Evolutionary conservation across 2,797 vertebrate genomes (phyloP).

Genomic region (Paramormyrops hopkinsi): DNA sequence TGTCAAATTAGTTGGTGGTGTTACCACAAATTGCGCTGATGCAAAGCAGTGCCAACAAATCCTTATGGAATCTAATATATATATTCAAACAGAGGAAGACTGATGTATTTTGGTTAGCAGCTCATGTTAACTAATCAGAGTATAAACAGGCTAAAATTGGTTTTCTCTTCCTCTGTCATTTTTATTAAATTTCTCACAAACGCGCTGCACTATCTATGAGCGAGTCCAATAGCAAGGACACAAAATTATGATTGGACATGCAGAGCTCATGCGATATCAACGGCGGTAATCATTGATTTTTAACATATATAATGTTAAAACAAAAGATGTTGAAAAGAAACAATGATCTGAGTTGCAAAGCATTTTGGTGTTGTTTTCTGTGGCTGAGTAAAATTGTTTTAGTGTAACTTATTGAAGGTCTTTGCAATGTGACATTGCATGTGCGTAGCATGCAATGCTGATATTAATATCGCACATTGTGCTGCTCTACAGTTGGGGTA

Average conservation of each 20-base stretch:
- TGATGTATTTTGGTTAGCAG: background rate
- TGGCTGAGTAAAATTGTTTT: background rate
- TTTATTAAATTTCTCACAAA: background rate
- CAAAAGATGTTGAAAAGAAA: background rate
- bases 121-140: background rate
- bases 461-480: background rate
- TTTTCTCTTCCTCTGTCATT: background rate
- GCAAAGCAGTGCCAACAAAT: background rate
- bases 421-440: background rate
- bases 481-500: background rate
- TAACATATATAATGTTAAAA: background rate
- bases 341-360: background rate
- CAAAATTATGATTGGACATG: background rate
- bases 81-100: background rate
- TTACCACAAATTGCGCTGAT: background rate
- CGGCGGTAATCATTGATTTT: background rate
- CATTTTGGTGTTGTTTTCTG: background rate
- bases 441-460: background rate
- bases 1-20: background rate
- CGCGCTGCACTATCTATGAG: background rate
- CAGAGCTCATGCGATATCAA: background rate
- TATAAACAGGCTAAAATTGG: background rate
- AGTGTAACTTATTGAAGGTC: background rate
- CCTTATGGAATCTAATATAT: background rate
- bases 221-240: background rate